Percentiles rank a stretch among this genome's conserved stretches.
Evolutionary conservation across 2,113 vertebrate genomes (phyloP).

Genomic region (Semicossyphus pulcher): DNA sequence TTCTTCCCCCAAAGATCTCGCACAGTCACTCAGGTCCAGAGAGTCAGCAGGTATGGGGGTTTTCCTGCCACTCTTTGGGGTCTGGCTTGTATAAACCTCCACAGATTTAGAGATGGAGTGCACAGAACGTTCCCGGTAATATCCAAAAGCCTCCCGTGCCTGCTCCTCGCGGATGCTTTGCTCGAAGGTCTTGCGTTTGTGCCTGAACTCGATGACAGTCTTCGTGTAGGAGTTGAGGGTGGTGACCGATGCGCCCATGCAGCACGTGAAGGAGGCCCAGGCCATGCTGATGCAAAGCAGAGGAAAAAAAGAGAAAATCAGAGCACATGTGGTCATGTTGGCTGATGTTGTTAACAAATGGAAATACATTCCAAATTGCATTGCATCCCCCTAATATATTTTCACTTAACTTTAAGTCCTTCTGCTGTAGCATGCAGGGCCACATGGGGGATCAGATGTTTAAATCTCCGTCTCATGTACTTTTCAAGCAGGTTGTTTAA

Average conservation of each 20-base stretch:
- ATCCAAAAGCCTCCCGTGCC: conserved; percentile 89
- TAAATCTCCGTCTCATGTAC: conserved; percentile 42
- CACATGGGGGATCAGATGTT: conserved; percentile 40
- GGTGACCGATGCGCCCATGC: conserved; percentile 96
- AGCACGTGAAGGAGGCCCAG: conserved; percentile 97
- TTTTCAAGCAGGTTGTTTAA: conserved; percentile 31
- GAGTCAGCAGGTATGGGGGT: conserved; percentile 70
- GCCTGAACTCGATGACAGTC: conserved; percentile 97
- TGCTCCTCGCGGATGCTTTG: conserved; percentile 91
- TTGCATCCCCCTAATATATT: conserved; percentile 21
- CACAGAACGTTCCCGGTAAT: conserved; percentile 88
- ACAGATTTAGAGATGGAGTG: conserved; percentile 77
- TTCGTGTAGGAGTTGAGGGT: conserved; percentile 98
- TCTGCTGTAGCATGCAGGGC: neutral
- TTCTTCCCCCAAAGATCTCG: conserved; percentile 74
- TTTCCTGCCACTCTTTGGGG: conserved; percentile 64
- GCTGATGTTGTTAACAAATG: neutral
- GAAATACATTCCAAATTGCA: conserved; percentile 6
- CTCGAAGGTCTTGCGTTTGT: conserved; percentile 94
- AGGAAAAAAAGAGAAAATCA: conserved; percentile 7
- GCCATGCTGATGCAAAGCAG: conserved; percentile 85
- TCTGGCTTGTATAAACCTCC: conserved; percentile 72
- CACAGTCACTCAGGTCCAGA: conserved; percentile 74
- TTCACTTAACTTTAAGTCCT: conserved; percentile 38
- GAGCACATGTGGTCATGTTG: neutral